A percentile compares a stretch with the other conserved stretches of the same genome.
Evolutionary conservation across 1,140 invertebrate species (phyloP).

Genomic region (Nephila pilipes): DNA sequence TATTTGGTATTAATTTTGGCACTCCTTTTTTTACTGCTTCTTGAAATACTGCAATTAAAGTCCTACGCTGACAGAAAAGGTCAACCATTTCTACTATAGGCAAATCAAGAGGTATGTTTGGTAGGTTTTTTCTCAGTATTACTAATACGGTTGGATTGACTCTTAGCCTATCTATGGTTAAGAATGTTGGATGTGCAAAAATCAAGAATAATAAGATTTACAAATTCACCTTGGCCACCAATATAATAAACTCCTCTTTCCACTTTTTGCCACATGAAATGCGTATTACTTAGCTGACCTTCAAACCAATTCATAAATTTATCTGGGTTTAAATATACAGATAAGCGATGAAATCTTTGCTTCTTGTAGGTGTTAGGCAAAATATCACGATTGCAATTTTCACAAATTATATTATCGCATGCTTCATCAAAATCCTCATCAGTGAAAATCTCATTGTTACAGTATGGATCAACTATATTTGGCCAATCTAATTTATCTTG

Average conservation of each 20-base stretch:
- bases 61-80: too few species aligned
- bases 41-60: too few species aligned
- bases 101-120: slow-evolving; percentile 1
- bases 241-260: slow-evolving; percentile 18
- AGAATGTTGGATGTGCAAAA: slow-evolving; percentile 17
- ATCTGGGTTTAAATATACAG: slow-evolving; percentile 6
- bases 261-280: slow-evolving; percentile 12
- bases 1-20: too few species aligned
- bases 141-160: slow-evolving; percentile 16
- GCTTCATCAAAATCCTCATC: too few species aligned
- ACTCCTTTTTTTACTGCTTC: too few species aligned
- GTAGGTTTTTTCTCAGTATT: neutral
- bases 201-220: slow-evolving; percentile 9
- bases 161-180: slow-evolving; percentile 17
- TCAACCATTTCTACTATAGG: too few species aligned
- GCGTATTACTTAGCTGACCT: slow-evolving; percentile 16
- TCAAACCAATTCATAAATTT: neutral
- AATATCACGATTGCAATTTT: too few species aligned
- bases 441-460: too few species aligned
- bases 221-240: slow-evolving; percentile 15
- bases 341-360: slow-evolving; percentile 5
- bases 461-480: too few species aligned
- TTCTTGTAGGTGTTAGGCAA: slow-evolving; percentile 5
- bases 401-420: too few species aligned
- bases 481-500: too few species aligned